Percentiles rank a stretch among this genome's conserved stretches.
phyloP scores from a whole-genome alignment of 2,113 vertebrate genomes.

The Petaurus breviceps region DNA sequence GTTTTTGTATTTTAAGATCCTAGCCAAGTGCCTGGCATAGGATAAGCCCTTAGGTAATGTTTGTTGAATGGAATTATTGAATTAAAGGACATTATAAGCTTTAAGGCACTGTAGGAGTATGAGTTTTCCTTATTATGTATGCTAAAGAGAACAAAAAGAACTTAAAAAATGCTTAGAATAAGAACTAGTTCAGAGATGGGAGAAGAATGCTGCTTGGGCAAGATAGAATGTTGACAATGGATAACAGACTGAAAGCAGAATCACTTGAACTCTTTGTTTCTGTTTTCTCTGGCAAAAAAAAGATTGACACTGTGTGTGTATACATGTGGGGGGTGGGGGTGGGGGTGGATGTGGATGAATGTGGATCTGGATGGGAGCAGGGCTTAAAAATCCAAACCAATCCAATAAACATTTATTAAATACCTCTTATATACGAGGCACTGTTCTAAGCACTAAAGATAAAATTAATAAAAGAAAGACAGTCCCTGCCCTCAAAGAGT shows the following conservation, averaged over 20 bases:
- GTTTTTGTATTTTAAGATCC: neutral
- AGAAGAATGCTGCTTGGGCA: neutral
- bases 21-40: neutral
- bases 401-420: neutral
- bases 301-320: too few species aligned
- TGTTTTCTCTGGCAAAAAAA: neutral
- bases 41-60: neutral
- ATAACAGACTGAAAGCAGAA: neutral
- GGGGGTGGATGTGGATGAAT: neutral
- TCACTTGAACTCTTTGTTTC: neutral
- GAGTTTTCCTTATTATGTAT: neutral
- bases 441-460: neutral
- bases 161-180: neutral
- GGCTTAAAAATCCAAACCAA: neutral
- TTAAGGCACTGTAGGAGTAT: neutral
- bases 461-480: neutral
- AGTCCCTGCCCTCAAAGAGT: neutral
- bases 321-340: neutral
- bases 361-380: neutral
- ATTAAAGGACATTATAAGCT: neutral
- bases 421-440: neutral
- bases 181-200: neutral
- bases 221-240: neutral
- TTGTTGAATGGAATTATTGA: neutral
- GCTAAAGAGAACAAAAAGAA: neutral